Base-by-base conservation (phyloP, 2,888 invertebrate species). In the Hydriomena furcata region DNA sequence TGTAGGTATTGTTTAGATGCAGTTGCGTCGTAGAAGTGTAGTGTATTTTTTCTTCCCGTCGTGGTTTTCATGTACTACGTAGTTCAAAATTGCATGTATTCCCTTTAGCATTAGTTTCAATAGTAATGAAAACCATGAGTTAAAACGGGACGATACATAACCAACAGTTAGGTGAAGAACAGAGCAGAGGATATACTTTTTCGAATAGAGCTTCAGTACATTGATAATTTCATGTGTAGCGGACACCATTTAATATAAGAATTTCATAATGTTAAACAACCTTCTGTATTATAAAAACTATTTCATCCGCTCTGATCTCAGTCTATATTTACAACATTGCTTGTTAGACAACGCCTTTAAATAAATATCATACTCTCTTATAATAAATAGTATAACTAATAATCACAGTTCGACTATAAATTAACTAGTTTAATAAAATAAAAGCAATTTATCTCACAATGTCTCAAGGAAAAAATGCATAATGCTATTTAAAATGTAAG, bases 401-500 rank as follows among this genome's bases (percentile, higher is more conserved):
- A 63, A 56, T 62, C 65, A 46, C 60, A 55, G 23, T 47, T 52
- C 27, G 37, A 52, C 37, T 47, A 61, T 57, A 52, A 50, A 43
- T 28, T 46, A 45, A 32, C 30, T 52, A 52, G 38, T 30, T 23
- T 52, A 52, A 38, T 47, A 48, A 43, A 21, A 5, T 38, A 48
- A 52, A 66, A 66, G 65, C 64, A 63, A 61, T 64, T 65, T 65
- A 60, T 58, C 58, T 59, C 63, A 58, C 64, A 66, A 46, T 66
- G 65, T 65, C 62, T 63, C 61, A 58, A 61, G 65, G 61, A 67
- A 71, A 48, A 66, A 68, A 70, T 62, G 68, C 73, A 73, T 76
- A 73, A 75, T 75, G 62, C 55, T 63, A 51, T 66, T 55, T 76
- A 73, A 67, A 37, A 47, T 66, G 55, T 76, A 74, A 68, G 66